Evolutionary conservation across 2,797 vertebrate species (phyloP).

Genomic region (Chaetodon trifasciatus): DNA sequence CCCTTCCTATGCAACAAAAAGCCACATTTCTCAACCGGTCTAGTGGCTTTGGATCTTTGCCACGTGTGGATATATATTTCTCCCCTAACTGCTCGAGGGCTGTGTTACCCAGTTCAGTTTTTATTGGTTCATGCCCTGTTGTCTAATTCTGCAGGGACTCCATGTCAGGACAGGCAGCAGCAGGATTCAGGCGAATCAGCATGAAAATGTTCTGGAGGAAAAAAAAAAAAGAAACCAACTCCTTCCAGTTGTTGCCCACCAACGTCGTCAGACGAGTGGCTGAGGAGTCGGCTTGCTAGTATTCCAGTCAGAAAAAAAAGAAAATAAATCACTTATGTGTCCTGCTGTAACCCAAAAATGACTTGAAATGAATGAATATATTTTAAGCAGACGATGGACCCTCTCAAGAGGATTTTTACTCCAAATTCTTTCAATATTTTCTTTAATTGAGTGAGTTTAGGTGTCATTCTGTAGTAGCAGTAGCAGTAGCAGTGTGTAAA

Average conservation of each 20-base stretch:
- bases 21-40: conserved; percentile 64
- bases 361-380: conserved; percentile 5
- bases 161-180: conserved; percentile 71
- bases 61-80: conserved; percentile 65
- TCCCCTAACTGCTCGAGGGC: conserved; percentile 56
- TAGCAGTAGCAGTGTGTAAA: no score
- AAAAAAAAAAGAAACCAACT: conserved; percentile 29
- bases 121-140: conserved; percentile 65
- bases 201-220: conserved; percentile 53
- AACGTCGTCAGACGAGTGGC: conserved; percentile 40
- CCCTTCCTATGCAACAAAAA: conserved; percentile 78
- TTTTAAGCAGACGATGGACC: conserved; percentile 5
- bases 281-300: conserved; percentile 26
- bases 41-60: conserved; percentile 74
- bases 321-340: conserved; percentile 38
- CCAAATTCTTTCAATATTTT: neutral
- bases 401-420: conserved; percentile 14
- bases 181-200: conserved; percentile 65
- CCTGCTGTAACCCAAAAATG: conserved; percentile 34
- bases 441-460: conserved; percentile 8
- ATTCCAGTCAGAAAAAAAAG: conserved; percentile 21
- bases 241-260: conserved; percentile 68
- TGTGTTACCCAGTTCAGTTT: conserved; percentile 70
- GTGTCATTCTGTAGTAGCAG: neutral
- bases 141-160: conserved; percentile 66